Percentiles rank a stretch among this genome's conserved stretches.
These are phyloP conservation scores for Stenurella melanura DNA, from an alignment of 2,888 invertebrate genomes.

Conservation along the genomic window DNA sequence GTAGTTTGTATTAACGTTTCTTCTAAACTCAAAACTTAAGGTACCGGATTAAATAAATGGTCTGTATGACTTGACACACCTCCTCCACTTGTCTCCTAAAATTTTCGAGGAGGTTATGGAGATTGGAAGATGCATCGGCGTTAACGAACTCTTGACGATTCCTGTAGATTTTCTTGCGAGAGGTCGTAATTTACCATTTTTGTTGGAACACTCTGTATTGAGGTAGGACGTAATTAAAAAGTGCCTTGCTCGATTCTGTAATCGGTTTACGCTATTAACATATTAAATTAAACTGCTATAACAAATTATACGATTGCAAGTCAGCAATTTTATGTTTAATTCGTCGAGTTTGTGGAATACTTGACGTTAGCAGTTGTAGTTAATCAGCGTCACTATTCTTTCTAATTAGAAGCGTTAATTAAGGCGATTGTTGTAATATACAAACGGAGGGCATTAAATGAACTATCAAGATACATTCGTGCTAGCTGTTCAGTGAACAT, in stretches of 20 bases:
- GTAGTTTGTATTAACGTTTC: no score
- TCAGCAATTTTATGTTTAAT: conserved; percentile 3
- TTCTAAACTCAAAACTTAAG: no score
- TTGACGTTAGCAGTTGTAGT: conserved; percentile 4
- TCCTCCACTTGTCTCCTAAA: no score
- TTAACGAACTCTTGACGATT: no score
- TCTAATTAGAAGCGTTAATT: conserved; percentile 1
- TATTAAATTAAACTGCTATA: neutral
- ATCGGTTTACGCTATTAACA: neutral
- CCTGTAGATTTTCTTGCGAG: no score
- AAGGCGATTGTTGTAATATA: neutral
- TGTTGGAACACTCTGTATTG: neutral
- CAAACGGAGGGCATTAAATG: neutral
- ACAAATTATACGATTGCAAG: neutral
- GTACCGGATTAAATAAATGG: no score
- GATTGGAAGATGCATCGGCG: no score
- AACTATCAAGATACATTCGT: neutral
- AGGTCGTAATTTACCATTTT: no score
- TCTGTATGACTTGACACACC: no score
- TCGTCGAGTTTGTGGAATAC: neutral
- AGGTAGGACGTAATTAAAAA: neutral
- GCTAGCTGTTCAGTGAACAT: neutral
- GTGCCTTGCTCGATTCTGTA: neutral
- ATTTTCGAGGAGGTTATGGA: no score
- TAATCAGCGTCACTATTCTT: neutral